phyloP scores from a whole-genome alignment of 2,888 invertebrate species.

The Caenorhabditis angaria region DNA sequence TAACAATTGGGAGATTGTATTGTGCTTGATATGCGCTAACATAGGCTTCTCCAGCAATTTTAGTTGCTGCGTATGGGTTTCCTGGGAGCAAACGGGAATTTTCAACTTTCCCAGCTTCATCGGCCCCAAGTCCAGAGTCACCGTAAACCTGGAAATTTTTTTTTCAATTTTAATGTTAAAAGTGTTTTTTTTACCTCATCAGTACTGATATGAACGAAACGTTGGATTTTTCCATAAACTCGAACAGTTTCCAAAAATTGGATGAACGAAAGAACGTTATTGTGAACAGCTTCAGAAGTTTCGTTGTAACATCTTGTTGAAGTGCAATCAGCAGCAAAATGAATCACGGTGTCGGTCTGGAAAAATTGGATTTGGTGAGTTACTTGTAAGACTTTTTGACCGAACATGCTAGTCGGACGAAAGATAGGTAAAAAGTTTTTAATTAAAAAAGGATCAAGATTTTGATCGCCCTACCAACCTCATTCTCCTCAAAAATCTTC shows the following conservation, averaged over 20 bases:
- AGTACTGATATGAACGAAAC: conserved; percentile 69
- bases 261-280: conserved; percentile 69
- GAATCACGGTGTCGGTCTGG: conserved; percentile 69
- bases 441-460: too few relatives aligned
- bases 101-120: conserved; percentile 64
- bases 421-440: too few relatives aligned
- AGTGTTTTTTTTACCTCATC: too few relatives aligned
- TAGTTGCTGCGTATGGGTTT: conserved; percentile 71
- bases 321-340: conserved; percentile 71
- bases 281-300: conserved; percentile 66
- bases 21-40: conserved; percentile 59
- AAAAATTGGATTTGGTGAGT: too few relatives aligned
- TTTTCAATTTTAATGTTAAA: too few relatives aligned
- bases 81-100: conserved; percentile 60
- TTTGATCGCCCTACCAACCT: conserved; percentile 45
- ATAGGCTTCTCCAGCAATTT: conserved; percentile 68
- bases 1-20: conserved; percentile 65
- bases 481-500: conserved; percentile 55
- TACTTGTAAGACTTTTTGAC: too few relatives aligned
- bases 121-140: conserved; percentile 65
- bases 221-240: conserved; percentile 59
- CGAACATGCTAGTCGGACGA: too few relatives aligned
- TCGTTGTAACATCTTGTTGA: conserved; percentile 70
- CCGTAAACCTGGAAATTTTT: conserved; percentile 62
- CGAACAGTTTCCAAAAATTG: conserved; percentile 64